phyloP scores from a whole-genome alignment of 2,888 invertebrate genomes.

The Nomada fucata region DNA sequence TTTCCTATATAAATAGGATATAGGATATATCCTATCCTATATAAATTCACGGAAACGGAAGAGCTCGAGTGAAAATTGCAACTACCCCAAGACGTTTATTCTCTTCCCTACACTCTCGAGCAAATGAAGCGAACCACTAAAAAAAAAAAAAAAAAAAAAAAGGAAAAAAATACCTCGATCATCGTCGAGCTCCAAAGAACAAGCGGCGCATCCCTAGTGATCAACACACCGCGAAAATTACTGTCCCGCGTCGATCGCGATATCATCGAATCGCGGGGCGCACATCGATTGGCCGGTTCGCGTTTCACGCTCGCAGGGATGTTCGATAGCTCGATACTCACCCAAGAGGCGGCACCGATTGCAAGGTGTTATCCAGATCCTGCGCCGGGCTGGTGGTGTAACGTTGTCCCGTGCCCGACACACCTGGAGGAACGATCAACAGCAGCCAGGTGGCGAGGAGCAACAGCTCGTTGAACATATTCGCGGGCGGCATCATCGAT shows the following conservation, averaged over 20 bases:
- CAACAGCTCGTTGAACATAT: constrained; percentile 43
- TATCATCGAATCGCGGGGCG: constrained; percentile 11
- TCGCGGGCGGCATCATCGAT: constrained; percentile 36
- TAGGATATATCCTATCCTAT: too few species aligned
- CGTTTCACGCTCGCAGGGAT: constrained; percentile 25
- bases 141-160: too few species aligned
- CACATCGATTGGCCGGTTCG: constrained; percentile 16
- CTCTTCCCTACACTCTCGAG: not conserved
- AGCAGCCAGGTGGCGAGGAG: constrained; percentile 43
- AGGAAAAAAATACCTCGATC: not conserved
- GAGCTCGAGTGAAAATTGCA: too few species aligned
- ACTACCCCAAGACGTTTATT: not conserved
- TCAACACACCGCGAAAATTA: constrained; percentile 45
- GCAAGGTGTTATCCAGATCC: constrained; percentile 75
- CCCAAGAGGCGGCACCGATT: constrained; percentile 74
- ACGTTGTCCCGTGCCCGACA: constrained; percentile 65
- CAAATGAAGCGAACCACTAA: not conserved
- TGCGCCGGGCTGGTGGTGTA: constrained; percentile 68
- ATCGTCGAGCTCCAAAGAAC: constrained; percentile 10
- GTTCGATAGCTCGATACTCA: constrained; percentile 65
- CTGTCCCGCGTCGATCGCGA: constrained; percentile 20
- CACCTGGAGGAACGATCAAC: constrained; percentile 63
- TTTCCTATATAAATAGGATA: too few species aligned
- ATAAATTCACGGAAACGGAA: too few species aligned
- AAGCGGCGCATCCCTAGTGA: constrained; percentile 26